Conservation (phyloP, 2,797 vertebrate species). For the Microcaecilia unicolor region DNA sequence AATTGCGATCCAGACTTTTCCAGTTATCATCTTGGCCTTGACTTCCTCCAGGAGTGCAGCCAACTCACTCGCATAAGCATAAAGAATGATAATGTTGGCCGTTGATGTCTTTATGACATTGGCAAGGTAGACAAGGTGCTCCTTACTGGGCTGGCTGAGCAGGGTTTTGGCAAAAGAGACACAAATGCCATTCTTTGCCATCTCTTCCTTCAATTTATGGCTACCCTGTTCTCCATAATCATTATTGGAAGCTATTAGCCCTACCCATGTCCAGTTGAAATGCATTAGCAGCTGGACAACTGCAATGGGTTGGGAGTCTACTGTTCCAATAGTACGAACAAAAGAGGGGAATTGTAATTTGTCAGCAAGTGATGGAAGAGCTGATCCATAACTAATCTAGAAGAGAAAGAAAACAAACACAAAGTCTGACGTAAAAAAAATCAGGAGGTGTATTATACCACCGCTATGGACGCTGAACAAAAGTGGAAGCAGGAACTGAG, state of each 20-base stretch:
- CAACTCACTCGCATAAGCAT: constrained; percentile 6
- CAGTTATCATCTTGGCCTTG: neutral
- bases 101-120: neutral
- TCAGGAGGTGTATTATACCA: too few relatives aligned
- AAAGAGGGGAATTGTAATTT: constrained; percentile 14
- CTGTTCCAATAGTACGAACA: constrained; percentile 2
- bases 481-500: too few relatives aligned
- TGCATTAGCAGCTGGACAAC: constrained; percentile 5
- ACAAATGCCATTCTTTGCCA: constrained; percentile 1
- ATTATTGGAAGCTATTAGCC: constrained; percentile 4
- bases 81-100: constrained; percentile 4
- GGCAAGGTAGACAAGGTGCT: neutral
- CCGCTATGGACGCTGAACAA: too few relatives aligned
- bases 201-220: constrained; percentile 1
- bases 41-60: constrained; percentile 1
- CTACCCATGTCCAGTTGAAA: constrained; percentile 11
- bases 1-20: constrained; percentile 6
- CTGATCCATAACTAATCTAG: constrained; percentile 8
- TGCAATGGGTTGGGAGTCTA: constrained; percentile 5
- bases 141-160: neutral
- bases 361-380: neutral
- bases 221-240: constrained; percentile 9
- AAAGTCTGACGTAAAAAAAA: too few relatives aligned
- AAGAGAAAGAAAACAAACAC: too few relatives aligned
- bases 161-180: constrained; percentile 5